phyloP scores from a whole-genome alignment of 2,113 vertebrate genomes.

The Crotalus horridus region DNA sequence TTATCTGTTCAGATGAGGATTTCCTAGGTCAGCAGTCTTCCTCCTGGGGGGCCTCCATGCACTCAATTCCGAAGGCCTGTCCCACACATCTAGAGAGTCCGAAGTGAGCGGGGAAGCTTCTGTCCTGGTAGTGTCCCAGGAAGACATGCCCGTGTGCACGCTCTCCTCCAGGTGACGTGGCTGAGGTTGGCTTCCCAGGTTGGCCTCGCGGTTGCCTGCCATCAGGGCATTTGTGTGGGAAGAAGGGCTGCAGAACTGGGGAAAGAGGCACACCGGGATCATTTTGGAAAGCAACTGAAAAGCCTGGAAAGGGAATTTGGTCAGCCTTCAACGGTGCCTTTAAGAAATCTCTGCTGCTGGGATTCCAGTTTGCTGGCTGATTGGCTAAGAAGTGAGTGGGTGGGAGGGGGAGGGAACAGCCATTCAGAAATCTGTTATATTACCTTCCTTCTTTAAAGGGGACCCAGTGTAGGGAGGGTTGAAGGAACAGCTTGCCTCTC shows the following conservation, averaged over 20 bases:
- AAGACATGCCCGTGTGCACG: background rate
- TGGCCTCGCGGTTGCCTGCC: background rate
- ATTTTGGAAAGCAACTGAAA: background rate
- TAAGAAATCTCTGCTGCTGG: conserved; percentile 5
- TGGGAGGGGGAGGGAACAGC: conserved; percentile 8
- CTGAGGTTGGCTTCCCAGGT: background rate
- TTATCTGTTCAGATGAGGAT: background rate
- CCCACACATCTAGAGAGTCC: background rate
- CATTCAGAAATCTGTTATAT: conserved; percentile 28
- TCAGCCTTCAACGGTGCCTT: background rate
- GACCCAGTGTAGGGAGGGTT: background rate
- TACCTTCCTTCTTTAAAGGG: conserved; percentile 8
- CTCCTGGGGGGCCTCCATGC: background rate
- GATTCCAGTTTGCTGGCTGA: background rate
- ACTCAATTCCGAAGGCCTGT: background rate
- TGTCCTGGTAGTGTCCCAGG: too few species aligned
- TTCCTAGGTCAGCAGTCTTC: background rate
- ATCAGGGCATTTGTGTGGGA: background rate
- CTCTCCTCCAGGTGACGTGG: too few species aligned
- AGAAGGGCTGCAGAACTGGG: background rate
- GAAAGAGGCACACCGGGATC: background rate
- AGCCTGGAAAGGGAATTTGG: background rate
- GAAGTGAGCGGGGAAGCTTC: background rate
- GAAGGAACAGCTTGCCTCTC: background rate
- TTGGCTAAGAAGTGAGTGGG: conserved; percentile 22